Evolutionary conservation across 2,113 vertebrate genomes (phyloP), one percentile per base, ranked within the genome.

Genomic region (Hyaena hyaena): DNA sequence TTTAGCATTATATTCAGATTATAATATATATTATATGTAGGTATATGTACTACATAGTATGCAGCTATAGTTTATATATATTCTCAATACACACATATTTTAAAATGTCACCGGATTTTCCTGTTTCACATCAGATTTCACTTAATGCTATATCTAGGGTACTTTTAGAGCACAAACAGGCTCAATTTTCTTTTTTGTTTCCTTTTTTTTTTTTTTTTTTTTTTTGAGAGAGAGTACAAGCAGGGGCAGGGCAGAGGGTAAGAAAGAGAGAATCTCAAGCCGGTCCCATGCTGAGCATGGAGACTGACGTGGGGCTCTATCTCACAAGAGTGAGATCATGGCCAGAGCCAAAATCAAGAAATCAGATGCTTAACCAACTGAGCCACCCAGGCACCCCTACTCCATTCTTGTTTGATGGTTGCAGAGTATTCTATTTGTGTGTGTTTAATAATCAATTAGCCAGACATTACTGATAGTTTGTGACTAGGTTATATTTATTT

Each of bases 401-500:
- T 74, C 9, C 53, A 33, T 68, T 96, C 10, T 95, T 84, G 14
- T 61, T 93, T 66, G 68, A 48, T 48, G 53, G 17, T n/a, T 90
- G 17, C 14, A 73, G n/a, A 68, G 24, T 81, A n/a, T 85, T 77
- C 53, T 79, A 31, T 55, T 63, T 88, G 21, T 5, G 33, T 31
- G 15, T 5, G 33, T 35, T 80, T 73, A 92, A 61, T 94, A 81
- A 61, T 55, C 53, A 77, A 94, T 84, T 88, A 80, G 55, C 9
- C 3, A 43, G 28, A 21, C 3, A 81, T 11, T 66, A 93, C 9
- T 71, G 73, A 53, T 31, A 69, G 9, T 50, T 66, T 33, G 7
- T 58, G 10, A 89, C 17, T 86, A 85, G 7, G 5, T 84, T 95
- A 88, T 95, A 69, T 83, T 31, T 31, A 73, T 35, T 97, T 31